A percentile compares a stretch with the other conserved stretches of the same genome.
These are phyloP conservation scores for Cricetomys ansorgei DNA, from an alignment of 2,113 vertebrate genomes.

Conservation along the genomic window DNA sequence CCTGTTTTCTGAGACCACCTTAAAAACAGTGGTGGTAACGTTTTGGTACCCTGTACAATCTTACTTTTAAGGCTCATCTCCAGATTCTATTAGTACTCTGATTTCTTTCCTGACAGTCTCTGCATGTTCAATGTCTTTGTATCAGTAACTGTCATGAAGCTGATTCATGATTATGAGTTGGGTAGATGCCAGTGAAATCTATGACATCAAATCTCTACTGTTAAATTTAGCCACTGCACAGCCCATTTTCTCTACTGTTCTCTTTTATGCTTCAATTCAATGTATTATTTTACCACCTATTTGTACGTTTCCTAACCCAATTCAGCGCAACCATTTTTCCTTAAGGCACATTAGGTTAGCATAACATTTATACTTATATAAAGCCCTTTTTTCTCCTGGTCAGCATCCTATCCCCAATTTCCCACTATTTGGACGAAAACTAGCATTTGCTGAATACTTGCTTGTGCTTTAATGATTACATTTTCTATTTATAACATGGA, in stretches of 20 bases:
- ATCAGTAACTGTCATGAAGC: not conserved
- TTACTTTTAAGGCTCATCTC: not conserved
- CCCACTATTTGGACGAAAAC: constrained; percentile 34
- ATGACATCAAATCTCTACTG: not conserved
- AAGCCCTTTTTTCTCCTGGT: constrained; percentile 30
- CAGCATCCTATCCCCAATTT: not conserved
- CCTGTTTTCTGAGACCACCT: not conserved
- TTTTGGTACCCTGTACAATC: not conserved
- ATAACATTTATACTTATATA: not conserved
- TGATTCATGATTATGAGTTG: not conserved
- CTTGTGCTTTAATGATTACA: constrained; percentile 15
- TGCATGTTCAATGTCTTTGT: not conserved
- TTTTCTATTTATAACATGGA: constrained; percentile 40
- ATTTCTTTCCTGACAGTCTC: not conserved
- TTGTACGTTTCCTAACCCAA: not conserved
- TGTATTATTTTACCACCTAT: constrained; percentile 10
- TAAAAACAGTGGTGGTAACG: not conserved
- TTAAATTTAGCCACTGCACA: not conserved
- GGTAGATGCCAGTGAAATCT: not conserved
- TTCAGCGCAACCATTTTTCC: not conserved
- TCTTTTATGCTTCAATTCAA: not conserved
- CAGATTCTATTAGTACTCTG: not conserved
- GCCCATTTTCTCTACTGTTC: not conserved
- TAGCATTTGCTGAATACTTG: constrained; percentile 24
- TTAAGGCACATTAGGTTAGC: not conserved